Base-by-base conservation (phyloP, 2,888 invertebrate species). In the Chrysolina haemoptera region DNA sequence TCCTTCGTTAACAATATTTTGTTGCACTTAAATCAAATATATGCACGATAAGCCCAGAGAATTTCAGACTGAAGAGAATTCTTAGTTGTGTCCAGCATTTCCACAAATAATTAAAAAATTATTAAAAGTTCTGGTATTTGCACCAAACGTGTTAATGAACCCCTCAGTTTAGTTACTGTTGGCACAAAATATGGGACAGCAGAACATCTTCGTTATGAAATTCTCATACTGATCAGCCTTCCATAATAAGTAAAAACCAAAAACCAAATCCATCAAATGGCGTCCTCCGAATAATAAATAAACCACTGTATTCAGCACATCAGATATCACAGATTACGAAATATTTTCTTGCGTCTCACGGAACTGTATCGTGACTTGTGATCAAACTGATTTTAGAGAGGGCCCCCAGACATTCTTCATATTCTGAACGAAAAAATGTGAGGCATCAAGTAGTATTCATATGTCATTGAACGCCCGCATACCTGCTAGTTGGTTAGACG, bases 1-100 rank as follows among this genome's bases (percentile, higher is more conserved):
- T 64, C 63, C 43, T 41, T 50, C 40, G 48, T 53, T 68, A 1
- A 43, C 59, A 68, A 43, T 16, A 41, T 59, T 55, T 59, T 68
- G 40, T 59, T 68, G 65, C 41, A 65, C 35, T 20, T 35, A 8
- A 35, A 6, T 35, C 6, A 35, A 35, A 6, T 35, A 35, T 35
- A 6, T 35, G 0, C 35, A 8, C 35, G 35, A 35, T 35, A 35
- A 8, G 4, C 4, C 35, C 0, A 35, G 8, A 35, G 35, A 43
- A 43, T 43, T 43, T 14, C 43, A 43, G 14, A 35, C 4, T 0
- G 35, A 35, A 35, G 35, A 35, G 35, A 35, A 6, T 35, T 8
- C 8, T 0, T 35, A 4, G 35, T 35, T 0, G 3, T 35, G 4
- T 8, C 8, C 8, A 0, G 35, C 35, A 8, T 35, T 35, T 35